A percentile compares a stretch with the other conserved stretches of the same genome.
Evolutionary conservation across 1,140 invertebrate genomes (phyloP).

Genomic region (Wasmannia auropunctata): DNA sequence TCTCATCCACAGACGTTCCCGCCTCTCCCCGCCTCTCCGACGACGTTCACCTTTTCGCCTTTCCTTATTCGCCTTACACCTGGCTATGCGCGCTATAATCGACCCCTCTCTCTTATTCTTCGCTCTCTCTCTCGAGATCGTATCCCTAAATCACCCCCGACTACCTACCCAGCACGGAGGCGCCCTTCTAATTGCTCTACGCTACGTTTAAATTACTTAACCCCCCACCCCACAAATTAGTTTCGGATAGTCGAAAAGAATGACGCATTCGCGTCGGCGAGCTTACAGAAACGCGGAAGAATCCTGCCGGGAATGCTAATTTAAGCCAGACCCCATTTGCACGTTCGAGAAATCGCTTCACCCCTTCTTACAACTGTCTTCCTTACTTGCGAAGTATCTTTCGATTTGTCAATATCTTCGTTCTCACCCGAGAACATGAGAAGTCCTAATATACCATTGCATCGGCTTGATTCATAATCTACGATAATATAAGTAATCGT

Average conservation of each 20-base stretch:
- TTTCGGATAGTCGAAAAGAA: constrained; percentile 84
- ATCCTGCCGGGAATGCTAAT: constrained; percentile 77
- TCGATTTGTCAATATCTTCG: constrained; percentile 53
- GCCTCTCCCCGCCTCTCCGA: constrained; percentile 34
- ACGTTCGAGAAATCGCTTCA: constrained; percentile 52
- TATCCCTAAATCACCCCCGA: constrained; percentile 82
- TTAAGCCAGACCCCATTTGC: constrained; percentile 67
- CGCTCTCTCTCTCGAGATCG: constrained; percentile 77
- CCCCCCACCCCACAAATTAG: constrained; percentile 79
- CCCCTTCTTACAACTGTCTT: constrained; percentile 57
- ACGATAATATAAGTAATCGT: not conserved
- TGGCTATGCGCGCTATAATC: constrained; percentile 68
- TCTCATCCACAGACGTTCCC: constrained; percentile 16
- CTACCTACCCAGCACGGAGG: constrained; percentile 73
- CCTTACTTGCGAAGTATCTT: constrained; percentile 32
- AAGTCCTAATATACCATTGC: not conserved
- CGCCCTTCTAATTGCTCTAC: constrained; percentile 82
- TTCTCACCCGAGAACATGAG: not conserved
- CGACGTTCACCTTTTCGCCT: constrained; percentile 52
- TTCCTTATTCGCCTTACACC: constrained; percentile 64
- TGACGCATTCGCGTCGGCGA: constrained; percentile 76
- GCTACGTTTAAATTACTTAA: constrained; percentile 84
- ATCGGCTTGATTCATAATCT: not conserved
- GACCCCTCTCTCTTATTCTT: constrained; percentile 80
- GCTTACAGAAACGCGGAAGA: constrained; percentile 73